phyloP scores from a whole-genome alignment of 2,113 vertebrate species.

The Neoarius graeffei region DNA sequence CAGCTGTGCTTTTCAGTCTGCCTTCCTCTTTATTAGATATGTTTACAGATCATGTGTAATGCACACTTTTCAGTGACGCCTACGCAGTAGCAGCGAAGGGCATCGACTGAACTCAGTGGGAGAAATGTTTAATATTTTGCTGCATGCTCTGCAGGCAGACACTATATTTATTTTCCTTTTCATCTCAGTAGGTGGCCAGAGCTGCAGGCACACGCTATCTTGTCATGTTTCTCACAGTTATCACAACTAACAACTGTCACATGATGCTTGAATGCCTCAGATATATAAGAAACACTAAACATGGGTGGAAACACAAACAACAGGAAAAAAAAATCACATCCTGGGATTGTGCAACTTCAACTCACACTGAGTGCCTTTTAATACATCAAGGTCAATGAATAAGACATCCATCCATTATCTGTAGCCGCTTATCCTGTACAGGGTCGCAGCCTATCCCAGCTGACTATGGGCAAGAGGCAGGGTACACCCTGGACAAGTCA shows the following conservation, averaged over 20 bases:
- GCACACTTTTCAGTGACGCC: not conserved
- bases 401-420: not conserved
- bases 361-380: not conserved
- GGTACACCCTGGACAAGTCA: too few relatives aligned
- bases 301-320: not conserved
- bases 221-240: slow-evolving; percentile 39
- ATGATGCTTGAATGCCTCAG: slow-evolving; percentile 29
- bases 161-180: slow-evolving; percentile 46
- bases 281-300: slow-evolving; percentile 24
- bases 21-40: not conserved
- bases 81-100: slow-evolving; percentile 4
- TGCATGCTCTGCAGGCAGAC: slow-evolving; percentile 54
- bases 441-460: too few relatives aligned
- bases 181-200: slow-evolving; percentile 65
- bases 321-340: not conserved
- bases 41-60: not conserved
- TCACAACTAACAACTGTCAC: slow-evolving; percentile 24
- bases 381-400: not conserved
- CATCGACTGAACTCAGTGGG: slow-evolving; percentile 39
- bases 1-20: not conserved
- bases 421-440: too few relatives aligned
- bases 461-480: too few relatives aligned
- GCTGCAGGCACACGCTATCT: slow-evolving; percentile 59
- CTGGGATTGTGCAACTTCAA: not conserved
- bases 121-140: slow-evolving; percentile 36